Conservation (phyloP, 2,888 invertebrate species). For the Helicoverpa assulta region DNA sequence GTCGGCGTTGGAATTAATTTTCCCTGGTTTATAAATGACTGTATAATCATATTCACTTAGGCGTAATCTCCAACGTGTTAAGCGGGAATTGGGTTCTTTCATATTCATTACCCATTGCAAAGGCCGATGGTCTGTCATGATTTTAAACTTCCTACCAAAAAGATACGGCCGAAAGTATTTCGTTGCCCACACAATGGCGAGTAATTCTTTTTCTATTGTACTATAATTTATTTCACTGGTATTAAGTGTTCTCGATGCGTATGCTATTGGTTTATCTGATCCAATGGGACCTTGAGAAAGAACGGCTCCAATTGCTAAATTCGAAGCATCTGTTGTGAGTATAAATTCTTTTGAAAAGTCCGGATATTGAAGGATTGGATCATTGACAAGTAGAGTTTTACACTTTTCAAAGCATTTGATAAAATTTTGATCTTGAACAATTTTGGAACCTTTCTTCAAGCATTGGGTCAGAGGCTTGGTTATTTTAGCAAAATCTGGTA, state of each 20-base stretch:
- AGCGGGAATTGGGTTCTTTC: constrained; percentile 7
- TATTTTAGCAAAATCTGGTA: too few species aligned
- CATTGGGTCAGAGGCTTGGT: too few species aligned
- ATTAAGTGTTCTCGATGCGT: not conserved
- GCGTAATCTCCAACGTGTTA: constrained; percentile 8
- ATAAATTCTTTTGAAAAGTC: constrained; percentile 9
- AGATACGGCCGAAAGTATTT: not conserved
- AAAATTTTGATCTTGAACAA: not conserved
- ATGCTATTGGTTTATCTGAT: constrained; percentile 1
- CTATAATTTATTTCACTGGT: too few species aligned
- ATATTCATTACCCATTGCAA: constrained; percentile 10
- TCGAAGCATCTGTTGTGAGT: constrained; percentile 2
- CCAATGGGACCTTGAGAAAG: constrained; percentile 9
- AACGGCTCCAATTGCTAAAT: constrained; percentile 3
- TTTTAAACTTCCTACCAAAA: not conserved
- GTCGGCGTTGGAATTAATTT: not conserved
- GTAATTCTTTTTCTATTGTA: too few species aligned
- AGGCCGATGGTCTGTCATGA: not conserved
- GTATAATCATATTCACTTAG: constrained; percentile 1
- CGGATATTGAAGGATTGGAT: constrained; percentile 5
- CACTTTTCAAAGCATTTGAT: not conserved
- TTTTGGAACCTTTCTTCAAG: not conserved
- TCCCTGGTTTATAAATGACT: not conserved
- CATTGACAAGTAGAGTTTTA: not conserved
- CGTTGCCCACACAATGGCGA: too few species aligned